Evolutionary conservation across 2,888 invertebrate species (phyloP), one percentile per base, ranked within the genome.

Genomic region (Drosophila maculinotata): DNA sequence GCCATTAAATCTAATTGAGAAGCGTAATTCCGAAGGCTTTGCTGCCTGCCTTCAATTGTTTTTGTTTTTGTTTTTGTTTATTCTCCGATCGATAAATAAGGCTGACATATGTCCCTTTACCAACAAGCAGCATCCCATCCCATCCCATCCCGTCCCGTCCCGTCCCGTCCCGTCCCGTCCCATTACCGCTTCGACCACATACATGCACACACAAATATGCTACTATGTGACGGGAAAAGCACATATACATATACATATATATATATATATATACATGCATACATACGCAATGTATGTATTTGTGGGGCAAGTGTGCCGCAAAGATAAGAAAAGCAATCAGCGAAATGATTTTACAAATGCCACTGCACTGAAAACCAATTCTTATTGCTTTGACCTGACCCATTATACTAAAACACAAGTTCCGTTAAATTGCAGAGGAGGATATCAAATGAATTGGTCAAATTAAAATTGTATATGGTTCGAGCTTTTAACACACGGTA

Each of bases 1-100:
- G 79, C 75, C 75, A 76, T 88, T 79, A 82, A 79, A 73, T 76
- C 80, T 76, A 80, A 88, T 87, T 87, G 85, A 77, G 73, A 38
- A 69, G 69, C 60, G 69, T 44, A 69, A 53, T 73, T 66, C 59
- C 54, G 62, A 26, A 49, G 47, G 49, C 39, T 45, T 52, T 70
- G 49, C 44, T 68, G 47, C 38, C 44, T 68, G 47, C 38, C 44
- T 74, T 64, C 57, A 62, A 72, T 65, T 64, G 70, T 64, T 69
- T 65, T 71, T 74, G 64, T 71, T 82, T 72, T 65, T 64, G 70
- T 64, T 69, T 65, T 71, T 74, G 64, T 71, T 82, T 72, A 47
- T 51, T 41, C 51, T 65, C 9, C 60, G 67, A 82, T 76, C 82
- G 67, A 79, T 71, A 67, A 77, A 66, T 59, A 72, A 65, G 57